Conservation (phyloP, 2,113 vertebrate genomes). For the Piaya cayana region DNA sequence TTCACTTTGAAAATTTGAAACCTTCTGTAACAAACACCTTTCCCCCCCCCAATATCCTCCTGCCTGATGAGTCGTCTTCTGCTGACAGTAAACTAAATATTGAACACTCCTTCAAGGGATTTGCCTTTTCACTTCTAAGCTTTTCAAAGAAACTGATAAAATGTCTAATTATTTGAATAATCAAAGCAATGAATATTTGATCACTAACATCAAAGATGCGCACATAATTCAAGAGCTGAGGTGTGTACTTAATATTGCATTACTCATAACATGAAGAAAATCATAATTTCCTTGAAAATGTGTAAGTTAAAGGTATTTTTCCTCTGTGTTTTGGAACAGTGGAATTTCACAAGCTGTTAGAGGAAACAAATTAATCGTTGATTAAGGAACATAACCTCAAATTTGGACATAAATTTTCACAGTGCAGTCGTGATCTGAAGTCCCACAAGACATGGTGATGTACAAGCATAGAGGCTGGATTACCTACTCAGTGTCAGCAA, state of each 20-base stretch:
- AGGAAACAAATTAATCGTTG: background rate
- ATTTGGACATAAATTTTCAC: background rate
- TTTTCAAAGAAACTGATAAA: constrained; percentile 41
- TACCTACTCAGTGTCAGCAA: background rate
- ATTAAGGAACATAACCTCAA: background rate
- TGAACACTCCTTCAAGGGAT: constrained; percentile 5
- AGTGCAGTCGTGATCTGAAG: background rate
- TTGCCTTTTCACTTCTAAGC: constrained; percentile 2
- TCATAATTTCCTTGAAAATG: background rate
- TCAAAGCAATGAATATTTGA: constrained; percentile 55
- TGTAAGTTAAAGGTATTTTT: background rate
- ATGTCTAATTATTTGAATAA: constrained; percentile 59
- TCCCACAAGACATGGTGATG: accelerated
- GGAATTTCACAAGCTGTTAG: background rate
- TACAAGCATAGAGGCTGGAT: background rate
- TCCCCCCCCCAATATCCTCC: background rate
- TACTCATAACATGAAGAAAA: background rate
- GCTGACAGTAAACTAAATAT: constrained; percentile 48
- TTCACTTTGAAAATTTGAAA: background rate
- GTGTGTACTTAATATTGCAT: constrained; percentile 24
- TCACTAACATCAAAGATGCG: constrained; percentile 36
- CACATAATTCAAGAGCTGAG: background rate
- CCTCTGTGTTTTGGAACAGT: background rate
- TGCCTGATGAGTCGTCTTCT: background rate
- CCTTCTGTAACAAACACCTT: background rate